These are phyloP conservation scores for Chascanopsetta lugubris DNA, from an alignment of 2,113 vertebrate genomes.

Conservation along the genomic window DNA sequence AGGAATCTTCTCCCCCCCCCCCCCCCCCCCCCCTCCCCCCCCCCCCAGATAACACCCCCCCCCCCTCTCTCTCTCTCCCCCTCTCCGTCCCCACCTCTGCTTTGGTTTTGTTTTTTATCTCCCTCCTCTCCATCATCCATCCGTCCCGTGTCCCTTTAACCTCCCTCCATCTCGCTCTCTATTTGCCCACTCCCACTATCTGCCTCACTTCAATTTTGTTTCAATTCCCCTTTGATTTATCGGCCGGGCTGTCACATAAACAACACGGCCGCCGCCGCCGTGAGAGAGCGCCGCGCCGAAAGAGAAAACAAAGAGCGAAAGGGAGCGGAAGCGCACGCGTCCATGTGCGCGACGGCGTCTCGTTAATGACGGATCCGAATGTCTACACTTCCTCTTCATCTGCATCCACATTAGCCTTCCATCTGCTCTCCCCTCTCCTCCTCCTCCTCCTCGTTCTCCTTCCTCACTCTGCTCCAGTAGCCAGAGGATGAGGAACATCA, in stretches of 20 bases:
- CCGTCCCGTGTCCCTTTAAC: neutral
- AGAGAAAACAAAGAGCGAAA: neutral
- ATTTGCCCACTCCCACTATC: conserved; percentile 28
- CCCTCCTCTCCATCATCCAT: conserved; percentile 6
- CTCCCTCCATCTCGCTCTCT: conserved; percentile 19
- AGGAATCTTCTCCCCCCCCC: neutral
- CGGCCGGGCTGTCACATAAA: conserved; percentile 33
- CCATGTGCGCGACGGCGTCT: conserved; percentile 15
- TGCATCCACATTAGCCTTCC: conserved; percentile 45
- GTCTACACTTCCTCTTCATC: conserved; percentile 17
- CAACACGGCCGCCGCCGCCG: neutral
- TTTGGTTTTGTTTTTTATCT: conserved; percentile 7
- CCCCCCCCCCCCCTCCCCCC: neutral
- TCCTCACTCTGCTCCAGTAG: conserved; percentile 28
- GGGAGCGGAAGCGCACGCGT: neutral
- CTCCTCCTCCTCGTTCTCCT: conserved; percentile 30
- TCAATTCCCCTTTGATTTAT: conserved; percentile 49
- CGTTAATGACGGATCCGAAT: conserved; percentile 36
- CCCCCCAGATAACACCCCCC: no score
- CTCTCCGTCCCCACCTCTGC: conserved; percentile 1
- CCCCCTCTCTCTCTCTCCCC: neutral
- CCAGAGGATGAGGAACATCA: conserved; percentile 46
- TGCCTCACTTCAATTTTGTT: conserved; percentile 45
- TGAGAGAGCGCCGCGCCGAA: conserved; percentile 20
- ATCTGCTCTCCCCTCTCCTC: conserved; percentile 42